A percentile compares a stretch with the other conserved stretches of the same genome.
phyloP scores from a whole-genome alignment of 2,888 invertebrate species.

The Nomada lathburiana region DNA sequence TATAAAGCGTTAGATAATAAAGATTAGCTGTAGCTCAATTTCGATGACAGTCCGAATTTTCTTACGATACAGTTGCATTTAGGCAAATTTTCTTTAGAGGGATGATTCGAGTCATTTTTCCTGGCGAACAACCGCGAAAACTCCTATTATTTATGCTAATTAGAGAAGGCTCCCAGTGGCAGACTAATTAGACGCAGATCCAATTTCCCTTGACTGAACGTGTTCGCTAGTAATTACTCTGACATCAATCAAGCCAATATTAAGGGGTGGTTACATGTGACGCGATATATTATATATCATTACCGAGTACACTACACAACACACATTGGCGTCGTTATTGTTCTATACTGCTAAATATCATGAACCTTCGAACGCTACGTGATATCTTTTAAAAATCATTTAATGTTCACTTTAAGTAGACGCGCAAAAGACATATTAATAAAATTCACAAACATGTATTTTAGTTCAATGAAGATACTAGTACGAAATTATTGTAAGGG shows the following conservation, averaged over 20 bases:
- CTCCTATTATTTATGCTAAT: conserved; percentile 44
- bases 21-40: too few relatives aligned
- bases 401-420: neutral
- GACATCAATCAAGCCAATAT: conserved; percentile 58
- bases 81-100: neutral
- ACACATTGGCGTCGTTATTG: neutral
- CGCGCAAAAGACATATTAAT: too few relatives aligned
- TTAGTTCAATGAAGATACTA: neutral
- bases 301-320: conserved; percentile 1
- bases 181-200: conserved; percentile 53
- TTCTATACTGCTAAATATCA: neutral
- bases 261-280: conserved; percentile 42
- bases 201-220: conserved; percentile 56
- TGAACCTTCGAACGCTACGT: neutral
- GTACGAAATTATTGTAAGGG: neutral
- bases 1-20: too few relatives aligned
- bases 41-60: too few relatives aligned
- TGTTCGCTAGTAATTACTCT: conserved; percentile 55
- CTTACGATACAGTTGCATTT: too few relatives aligned
- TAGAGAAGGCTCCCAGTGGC: conserved; percentile 20
- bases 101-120: neutral
- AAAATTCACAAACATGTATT: neutral
- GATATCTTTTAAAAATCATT: too few relatives aligned
- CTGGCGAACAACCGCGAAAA: conserved; percentile 16
- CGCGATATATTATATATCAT: conserved; percentile 49